Conservation (phyloP, 2,888 invertebrate species). For the Pandemis corylana region DNA sequence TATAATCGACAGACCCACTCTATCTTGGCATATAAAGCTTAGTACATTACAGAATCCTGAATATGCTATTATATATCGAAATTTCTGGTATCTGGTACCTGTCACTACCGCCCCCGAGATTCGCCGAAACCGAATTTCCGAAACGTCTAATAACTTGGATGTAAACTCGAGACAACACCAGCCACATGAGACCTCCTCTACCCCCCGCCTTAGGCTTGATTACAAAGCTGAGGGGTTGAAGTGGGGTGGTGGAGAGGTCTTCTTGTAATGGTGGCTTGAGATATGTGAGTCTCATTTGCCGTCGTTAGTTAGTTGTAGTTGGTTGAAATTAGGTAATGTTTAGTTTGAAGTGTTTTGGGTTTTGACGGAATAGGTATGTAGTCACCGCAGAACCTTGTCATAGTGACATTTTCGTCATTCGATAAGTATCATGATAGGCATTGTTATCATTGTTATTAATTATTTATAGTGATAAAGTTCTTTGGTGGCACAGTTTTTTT, state of each 20-base stretch:
- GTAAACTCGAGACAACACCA: constrained; percentile 76
- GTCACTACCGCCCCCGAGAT: constrained; percentile 64
- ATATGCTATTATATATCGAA: constrained; percentile 56
- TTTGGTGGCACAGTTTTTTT: too few relatives aligned
- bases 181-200: constrained; percentile 54
- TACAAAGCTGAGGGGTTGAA: constrained; percentile 48
- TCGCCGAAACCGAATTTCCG: constrained; percentile 82
- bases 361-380: not conserved
- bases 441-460: too few relatives aligned
- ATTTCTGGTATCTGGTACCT: constrained; percentile 54
- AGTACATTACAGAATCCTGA: constrained; percentile 30
- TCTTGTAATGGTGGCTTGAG: constrained; percentile 54
- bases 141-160: constrained; percentile 84
- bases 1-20: not conserved
- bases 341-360: constrained; percentile 59
- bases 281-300: constrained; percentile 75
- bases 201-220: constrained; percentile 48
- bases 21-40: not conserved
- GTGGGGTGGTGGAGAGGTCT: constrained; percentile 57
- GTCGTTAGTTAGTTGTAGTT: constrained; percentile 71
- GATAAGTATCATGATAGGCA: too few relatives aligned
- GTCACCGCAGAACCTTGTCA: too few relatives aligned
- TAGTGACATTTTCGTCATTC: too few relatives aligned
- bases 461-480: too few relatives aligned
- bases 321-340: constrained; percentile 74